Conservation (phyloP, 2,888 invertebrate genomes). For the Coenonympha glycerion region DNA sequence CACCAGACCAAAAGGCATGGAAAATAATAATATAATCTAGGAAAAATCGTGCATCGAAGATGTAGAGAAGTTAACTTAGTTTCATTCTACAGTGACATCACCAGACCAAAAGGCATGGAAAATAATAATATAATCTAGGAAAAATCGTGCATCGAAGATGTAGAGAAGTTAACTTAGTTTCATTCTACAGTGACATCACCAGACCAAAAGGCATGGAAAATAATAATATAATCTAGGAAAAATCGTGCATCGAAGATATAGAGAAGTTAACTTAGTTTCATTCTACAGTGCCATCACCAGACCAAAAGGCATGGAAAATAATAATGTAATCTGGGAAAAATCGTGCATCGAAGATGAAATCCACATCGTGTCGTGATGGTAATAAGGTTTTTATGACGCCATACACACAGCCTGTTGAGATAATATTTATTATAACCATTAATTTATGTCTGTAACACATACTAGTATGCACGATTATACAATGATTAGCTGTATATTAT, state of each 20-base stretch:
- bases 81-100: too few relatives aligned
- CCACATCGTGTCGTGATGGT: background rate
- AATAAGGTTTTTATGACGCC: conserved; percentile 8
- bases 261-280: too few relatives aligned
- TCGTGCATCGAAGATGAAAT: conserved; percentile 1
- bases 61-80: too few relatives aligned
- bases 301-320: too few relatives aligned
- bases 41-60: conserved; percentile 1
- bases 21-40: background rate
- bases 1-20: too few relatives aligned
- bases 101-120: too few relatives aligned
- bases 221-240: background rate
- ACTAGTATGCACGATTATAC: background rate
- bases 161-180: too few relatives aligned
- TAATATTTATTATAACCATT: too few relatives aligned
- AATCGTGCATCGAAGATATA: conserved; percentile 1
- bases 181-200: too few relatives aligned
- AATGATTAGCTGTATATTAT: too few relatives aligned
- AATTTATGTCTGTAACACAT: background rate
- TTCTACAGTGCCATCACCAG: too few relatives aligned
- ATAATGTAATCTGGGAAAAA: background rate
- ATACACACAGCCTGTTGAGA: background rate
- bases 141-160: conserved; percentile 1
- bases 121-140: background rate
- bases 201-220: too few relatives aligned